Evolutionary conservation across 2,113 vertebrate species (phyloP).

Genomic region (Siphamia tubifer): DNA sequence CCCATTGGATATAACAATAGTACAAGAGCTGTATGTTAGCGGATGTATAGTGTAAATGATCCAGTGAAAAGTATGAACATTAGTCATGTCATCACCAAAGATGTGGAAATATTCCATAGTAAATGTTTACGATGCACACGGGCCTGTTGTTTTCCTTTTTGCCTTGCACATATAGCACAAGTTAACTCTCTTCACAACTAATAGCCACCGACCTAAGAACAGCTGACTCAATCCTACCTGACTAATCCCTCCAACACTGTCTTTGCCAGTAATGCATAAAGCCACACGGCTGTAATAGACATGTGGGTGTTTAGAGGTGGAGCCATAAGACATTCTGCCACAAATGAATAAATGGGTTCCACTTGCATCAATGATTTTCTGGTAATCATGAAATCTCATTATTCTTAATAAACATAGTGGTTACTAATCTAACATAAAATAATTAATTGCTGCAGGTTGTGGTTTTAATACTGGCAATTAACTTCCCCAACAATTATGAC

Average conservation of each 20-base stretch:
- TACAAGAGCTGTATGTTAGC: too few species aligned
- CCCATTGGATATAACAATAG: too few species aligned
- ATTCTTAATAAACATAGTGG: background rate
- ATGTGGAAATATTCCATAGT: too few species aligned
- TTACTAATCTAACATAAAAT: background rate
- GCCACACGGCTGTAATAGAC: background rate
- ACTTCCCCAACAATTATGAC: background rate
- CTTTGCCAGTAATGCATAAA: constrained; percentile 19
- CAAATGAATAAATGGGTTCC: too few species aligned
- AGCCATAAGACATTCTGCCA: background rate
- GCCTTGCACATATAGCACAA: background rate
- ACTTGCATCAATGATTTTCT: too few species aligned
- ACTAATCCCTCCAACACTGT: constrained; percentile 28
- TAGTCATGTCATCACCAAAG: too few species aligned
- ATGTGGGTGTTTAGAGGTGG: background rate
- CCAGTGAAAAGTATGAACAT: too few species aligned
- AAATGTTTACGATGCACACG: background rate
- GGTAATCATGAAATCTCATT: background rate
- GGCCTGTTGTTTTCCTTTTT: background rate
- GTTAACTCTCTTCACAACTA: background rate
- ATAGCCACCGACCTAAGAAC: constrained; percentile 26
- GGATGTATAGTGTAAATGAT: too few species aligned
- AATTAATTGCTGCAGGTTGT: background rate
- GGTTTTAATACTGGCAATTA: background rate
- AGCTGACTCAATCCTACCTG: constrained; percentile 34